phyloP scores from a whole-genome alignment of 2,113 vertebrate species.

The Hucho hucho region DNA sequence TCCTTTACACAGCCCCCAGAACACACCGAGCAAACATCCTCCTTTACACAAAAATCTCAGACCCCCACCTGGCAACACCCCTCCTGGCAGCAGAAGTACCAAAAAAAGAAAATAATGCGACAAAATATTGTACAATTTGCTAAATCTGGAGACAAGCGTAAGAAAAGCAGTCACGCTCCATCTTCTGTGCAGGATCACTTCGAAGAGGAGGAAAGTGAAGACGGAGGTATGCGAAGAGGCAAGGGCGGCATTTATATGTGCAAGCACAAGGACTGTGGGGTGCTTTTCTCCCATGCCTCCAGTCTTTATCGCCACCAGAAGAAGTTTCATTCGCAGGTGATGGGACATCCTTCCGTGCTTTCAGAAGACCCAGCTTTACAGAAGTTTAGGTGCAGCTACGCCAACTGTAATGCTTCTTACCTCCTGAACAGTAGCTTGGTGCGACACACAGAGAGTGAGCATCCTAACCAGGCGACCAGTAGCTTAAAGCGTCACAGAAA shows the following conservation, averaged over 20 bases:
- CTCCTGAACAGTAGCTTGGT: constrained; percentile 88
- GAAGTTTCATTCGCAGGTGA: neutral
- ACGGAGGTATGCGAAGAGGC: constrained; percentile 62
- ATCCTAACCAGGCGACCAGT: constrained; percentile 60
- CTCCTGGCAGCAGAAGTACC: constrained; percentile 38
- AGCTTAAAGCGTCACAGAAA: constrained; percentile 84
- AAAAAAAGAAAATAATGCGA: constrained; percentile 27
- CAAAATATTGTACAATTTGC: constrained; percentile 42
- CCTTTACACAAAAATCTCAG: constrained; percentile 18
- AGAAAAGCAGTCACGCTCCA: constrained; percentile 25
- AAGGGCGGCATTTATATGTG: constrained; percentile 82
- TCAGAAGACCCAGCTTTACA: constrained; percentile 75
- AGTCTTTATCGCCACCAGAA: constrained; percentile 75
- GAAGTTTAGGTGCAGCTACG: constrained; percentile 81
- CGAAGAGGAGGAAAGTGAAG: constrained; percentile 47
- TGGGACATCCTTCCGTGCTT: constrained; percentile 47
- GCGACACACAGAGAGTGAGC: constrained; percentile 70
- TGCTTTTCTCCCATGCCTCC: constrained; percentile 77
- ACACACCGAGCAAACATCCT: constrained; percentile 17
- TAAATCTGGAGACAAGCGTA: constrained; percentile 11
- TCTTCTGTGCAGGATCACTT: constrained; percentile 10
- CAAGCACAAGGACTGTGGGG: constrained; percentile 82
- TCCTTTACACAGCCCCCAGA: too few species aligned
- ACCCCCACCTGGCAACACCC: constrained; percentile 12
- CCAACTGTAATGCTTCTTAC: constrained; percentile 84